Evolutionary conservation across 2,888 invertebrate species (phyloP), one percentile per base, ranked within the genome.

Genomic region (Catocala fraxini): DNA sequence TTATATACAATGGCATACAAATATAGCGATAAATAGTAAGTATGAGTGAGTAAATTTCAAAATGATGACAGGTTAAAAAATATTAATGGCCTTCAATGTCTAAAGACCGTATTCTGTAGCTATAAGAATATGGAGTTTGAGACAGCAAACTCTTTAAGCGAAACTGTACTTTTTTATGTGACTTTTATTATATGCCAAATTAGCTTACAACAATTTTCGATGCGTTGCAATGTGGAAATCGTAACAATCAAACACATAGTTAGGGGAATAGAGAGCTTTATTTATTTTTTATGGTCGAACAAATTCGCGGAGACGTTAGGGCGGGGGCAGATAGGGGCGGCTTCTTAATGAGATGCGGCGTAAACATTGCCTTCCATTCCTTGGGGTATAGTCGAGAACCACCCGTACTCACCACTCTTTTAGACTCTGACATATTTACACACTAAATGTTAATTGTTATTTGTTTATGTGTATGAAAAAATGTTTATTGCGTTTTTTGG

Each of bases 261-360:
- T 39, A 71, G 73, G 79, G 79, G 73, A 53, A 69, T 69, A 72
- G 75, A 71, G 80, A 71, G 69, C 76, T 86, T 86, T 89, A 89
- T 90, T 89, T 90, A 88, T 89, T 87, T 85, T 89, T 87, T 85
- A 89, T 85, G 89, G 87, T 86, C 81, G 85, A 86, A 84, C 82
- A 85, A 87, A 83, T 87, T 84, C 76, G 72, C 75, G 68, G 57
- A 69, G 75, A 75, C 76, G 71, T 66, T 70, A 70, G 68, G 71
- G 57, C 51, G 57, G 57, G 57, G 62, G 59, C 53, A 63, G 49
- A 59, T 65, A 47, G 73, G 75, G 72, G 73, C 80, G 82, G 78
- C 69, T 69, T 82, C 82, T 85, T 91, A 91, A 91, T 91, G 89
- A 91, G 89, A 92, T 91, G 90, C 90, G 85, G 83, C 79, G 88